Conservation (phyloP, 2,888 invertebrate genomes). For the Uloborus plumipes region DNA sequence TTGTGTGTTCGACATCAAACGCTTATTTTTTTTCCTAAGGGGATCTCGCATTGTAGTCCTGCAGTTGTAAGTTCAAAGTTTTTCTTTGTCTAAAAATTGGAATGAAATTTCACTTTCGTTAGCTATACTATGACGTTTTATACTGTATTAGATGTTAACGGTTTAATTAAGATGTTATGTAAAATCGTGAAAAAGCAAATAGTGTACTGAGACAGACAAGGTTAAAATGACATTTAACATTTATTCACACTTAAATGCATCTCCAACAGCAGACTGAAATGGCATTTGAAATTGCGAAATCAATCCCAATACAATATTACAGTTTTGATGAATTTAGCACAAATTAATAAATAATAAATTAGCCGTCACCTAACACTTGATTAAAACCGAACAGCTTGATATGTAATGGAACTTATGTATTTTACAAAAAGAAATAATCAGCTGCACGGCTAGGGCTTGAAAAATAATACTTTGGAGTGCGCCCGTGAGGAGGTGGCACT, state of each 20-base stretch:
- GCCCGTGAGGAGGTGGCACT: too few species aligned
- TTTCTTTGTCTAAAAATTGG: too few species aligned
- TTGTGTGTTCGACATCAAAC: too few species aligned
- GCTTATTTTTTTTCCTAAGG: too few species aligned
- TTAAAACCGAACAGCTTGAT: constrained; percentile 34
- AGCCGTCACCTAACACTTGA: constrained; percentile 18
- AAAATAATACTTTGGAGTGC: not conserved
- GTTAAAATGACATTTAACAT: constrained; percentile 56
- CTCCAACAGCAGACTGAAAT: constrained; percentile 47
- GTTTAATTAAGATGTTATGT: too few species aligned
- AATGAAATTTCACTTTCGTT: too few species aligned
- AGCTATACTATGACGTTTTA: too few species aligned
- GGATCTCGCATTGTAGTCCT: too few species aligned
- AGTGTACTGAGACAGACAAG: not conserved
- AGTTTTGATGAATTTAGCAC: not conserved
- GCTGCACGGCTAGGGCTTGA: constrained; percentile 1
- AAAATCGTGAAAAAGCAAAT: not conserved
- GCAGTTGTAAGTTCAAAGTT: too few species aligned
- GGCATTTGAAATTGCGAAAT: not conserved
- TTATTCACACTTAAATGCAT: constrained; percentile 62
- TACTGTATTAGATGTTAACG: too few species aligned
- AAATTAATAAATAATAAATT: constrained; percentile 5
- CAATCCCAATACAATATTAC: not conserved
- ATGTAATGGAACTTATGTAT: constrained; percentile 31
- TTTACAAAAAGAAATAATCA: too few species aligned